These are phyloP conservation scores for Lissonota sp. DNA, from an alignment of 2,888 invertebrate species.

Conservation along the genomic window DNA sequence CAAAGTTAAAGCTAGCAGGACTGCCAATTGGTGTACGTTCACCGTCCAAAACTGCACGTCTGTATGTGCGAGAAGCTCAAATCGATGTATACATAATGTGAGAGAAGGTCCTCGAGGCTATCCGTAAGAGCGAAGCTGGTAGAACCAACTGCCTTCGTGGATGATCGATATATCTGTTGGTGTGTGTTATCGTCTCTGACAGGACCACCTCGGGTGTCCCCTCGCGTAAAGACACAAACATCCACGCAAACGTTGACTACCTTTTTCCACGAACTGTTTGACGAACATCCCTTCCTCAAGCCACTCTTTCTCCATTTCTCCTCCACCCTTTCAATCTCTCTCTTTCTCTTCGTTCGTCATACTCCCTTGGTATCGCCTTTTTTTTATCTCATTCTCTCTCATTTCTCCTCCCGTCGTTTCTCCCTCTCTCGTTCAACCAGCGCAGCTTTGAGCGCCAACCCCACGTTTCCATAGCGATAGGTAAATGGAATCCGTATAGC, in stretches of 20 bases:
- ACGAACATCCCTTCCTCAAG: constrained; percentile 56
- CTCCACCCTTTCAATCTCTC: constrained; percentile 52
- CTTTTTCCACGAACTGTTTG: constrained; percentile 61
- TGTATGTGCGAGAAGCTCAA: no score
- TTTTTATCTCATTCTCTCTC: constrained; percentile 57
- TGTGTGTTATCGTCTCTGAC: constrained; percentile 78
- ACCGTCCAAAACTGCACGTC: no score
- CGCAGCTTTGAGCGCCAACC: constrained; percentile 80
- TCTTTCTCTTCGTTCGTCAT: constrained; percentile 49
- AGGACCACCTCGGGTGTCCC: constrained; percentile 69
- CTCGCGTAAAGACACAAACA: constrained; percentile 44
- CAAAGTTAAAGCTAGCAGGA: no score
- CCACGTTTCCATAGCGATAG: constrained; percentile 83
- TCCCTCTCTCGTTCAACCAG: constrained; percentile 62
- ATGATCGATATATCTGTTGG: constrained; percentile 78
- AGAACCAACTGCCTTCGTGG: constrained; percentile 67
- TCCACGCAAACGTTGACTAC: constrained; percentile 57
- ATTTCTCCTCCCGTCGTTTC: constrained; percentile 52
- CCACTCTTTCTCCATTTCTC: constrained; percentile 56
- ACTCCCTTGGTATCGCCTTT: constrained; percentile 45
- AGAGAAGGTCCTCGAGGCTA: constrained; percentile 32
- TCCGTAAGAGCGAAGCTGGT: constrained; percentile 52
- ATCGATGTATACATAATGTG: background rate
- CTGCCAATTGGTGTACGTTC: no score
- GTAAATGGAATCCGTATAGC: constrained; percentile 83